Conservation (phyloP, 1,140 invertebrate genomes). For the Apis cerana region DNA sequence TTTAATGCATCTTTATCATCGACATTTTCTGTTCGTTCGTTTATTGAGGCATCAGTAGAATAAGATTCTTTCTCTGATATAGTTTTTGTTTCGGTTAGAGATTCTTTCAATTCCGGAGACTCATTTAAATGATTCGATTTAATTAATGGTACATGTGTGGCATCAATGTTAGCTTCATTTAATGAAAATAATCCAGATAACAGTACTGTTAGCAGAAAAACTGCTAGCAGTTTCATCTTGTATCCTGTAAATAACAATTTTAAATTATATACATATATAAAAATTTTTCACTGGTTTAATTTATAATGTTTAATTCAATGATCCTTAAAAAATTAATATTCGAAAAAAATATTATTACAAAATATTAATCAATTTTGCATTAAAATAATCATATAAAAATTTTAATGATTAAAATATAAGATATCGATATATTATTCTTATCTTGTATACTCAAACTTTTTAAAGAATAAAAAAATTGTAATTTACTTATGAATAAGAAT, state of each 20-base stretch:
- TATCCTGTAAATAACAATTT: conserved; percentile 36
- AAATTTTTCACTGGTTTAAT: no score
- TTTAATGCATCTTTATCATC: background rate
- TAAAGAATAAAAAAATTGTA: no score
- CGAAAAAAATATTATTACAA: background rate
- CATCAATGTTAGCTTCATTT: background rate
- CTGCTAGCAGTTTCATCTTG: conserved; percentile 50
- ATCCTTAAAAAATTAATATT: no score
- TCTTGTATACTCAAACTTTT: no score
- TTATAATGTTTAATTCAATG: no score
- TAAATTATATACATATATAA: background rate
- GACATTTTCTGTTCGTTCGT: background rate
- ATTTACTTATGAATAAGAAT: no score
- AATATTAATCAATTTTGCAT: no score
- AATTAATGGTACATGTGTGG: background rate
- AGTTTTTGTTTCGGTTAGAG: no score
- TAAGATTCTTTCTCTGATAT: background rate
- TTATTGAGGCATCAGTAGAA: background rate
- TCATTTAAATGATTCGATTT: background rate
- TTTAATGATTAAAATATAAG: no score
- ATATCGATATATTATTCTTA: no score
- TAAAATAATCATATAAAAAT: background rate
- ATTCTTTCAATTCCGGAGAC: background rate
- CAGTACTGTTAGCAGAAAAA: conserved; percentile 41
- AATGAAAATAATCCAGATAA: background rate